These are phyloP conservation scores for Microplitis demolitor DNA, from an alignment of 1,140 invertebrate genomes.

Conservation along the genomic window DNA sequence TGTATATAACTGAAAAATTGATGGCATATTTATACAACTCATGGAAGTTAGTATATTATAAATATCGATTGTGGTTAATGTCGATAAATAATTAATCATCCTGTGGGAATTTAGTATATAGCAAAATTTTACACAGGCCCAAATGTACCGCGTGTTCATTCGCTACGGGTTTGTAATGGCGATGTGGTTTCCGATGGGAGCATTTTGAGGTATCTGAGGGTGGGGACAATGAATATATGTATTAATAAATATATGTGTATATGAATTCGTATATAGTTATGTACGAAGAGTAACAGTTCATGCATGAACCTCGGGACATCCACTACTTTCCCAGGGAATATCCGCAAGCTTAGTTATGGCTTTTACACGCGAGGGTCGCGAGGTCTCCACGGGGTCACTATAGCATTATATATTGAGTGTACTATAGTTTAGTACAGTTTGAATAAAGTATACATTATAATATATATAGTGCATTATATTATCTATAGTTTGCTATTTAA, in stretches of 20 bases:
- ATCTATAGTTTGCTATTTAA: constrained; percentile 29
- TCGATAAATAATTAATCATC: constrained; percentile 37
- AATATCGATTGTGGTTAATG: constrained; percentile 38
- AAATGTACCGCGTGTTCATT: background rate
- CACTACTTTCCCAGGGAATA: constrained; percentile 7
- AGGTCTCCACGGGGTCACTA: constrained; percentile 28
- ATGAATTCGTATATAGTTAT: background rate
- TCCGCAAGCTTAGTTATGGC: constrained; percentile 23
- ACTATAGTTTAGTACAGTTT: too few species aligned
- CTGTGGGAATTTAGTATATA: constrained; percentile 16
- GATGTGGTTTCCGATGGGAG: constrained; percentile 1
- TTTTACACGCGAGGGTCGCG: constrained; percentile 31
- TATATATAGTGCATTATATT: background rate
- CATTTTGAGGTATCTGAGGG: background rate
- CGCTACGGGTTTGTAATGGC: background rate
- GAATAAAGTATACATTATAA: too few species aligned
- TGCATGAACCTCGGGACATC: background rate
- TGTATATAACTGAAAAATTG: too few species aligned
- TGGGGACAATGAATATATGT: background rate
- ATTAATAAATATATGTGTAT: background rate
- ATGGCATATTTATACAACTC: too few species aligned
- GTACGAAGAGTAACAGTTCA: background rate
- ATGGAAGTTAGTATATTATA: constrained; percentile 18
- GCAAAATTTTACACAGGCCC: background rate
- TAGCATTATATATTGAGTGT: too few species aligned